phyloP scores from a whole-genome alignment of 2,113 vertebrate genomes.

The Zapus hudsonius region DNA sequence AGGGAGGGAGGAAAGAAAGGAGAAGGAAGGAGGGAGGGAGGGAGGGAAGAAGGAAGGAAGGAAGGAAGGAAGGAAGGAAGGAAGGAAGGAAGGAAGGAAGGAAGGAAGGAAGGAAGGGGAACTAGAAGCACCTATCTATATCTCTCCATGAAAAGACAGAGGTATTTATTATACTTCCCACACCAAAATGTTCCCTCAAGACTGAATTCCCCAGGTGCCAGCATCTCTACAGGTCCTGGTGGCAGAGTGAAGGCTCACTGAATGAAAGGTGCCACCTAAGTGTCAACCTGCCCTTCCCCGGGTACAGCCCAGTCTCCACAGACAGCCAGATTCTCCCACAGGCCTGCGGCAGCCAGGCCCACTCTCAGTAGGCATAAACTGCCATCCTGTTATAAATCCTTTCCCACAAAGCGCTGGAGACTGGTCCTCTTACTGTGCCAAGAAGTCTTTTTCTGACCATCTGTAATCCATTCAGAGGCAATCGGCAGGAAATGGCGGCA shows the following conservation, averaged over 20 bases:
- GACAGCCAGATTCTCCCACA: not conserved
- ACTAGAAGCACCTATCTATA: not conserved
- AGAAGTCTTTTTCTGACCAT: slow-evolving; percentile 78
- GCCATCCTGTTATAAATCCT: slow-evolving; percentile 73
- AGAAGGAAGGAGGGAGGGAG: too few species aligned
- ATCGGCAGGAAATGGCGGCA: slow-evolving; percentile 74
- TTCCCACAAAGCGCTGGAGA: slow-evolving; percentile 73
- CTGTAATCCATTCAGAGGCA: slow-evolving; percentile 79
- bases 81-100: too few species aligned
- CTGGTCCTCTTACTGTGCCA: slow-evolving; percentile 65
- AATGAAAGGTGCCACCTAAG: not conserved
- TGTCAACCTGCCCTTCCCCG: not conserved
- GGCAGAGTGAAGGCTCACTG: not conserved
- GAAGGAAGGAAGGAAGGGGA: not conserved
- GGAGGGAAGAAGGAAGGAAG: too few species aligned
- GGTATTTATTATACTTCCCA: not conserved
- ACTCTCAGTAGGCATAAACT: slow-evolving; percentile 52
- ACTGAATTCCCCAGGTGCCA: not conserved
- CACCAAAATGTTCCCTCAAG: not conserved
- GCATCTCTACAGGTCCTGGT: not conserved
- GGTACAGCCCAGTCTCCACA: not conserved
- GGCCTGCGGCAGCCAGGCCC: slow-evolving; percentile 24
- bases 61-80: too few species aligned
- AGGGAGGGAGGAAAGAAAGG: too few species aligned
- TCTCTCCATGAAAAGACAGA: not conserved